Base-by-base conservation (phyloP, 2,888 invertebrate species). In the Priocnemis perturbator region DNA sequence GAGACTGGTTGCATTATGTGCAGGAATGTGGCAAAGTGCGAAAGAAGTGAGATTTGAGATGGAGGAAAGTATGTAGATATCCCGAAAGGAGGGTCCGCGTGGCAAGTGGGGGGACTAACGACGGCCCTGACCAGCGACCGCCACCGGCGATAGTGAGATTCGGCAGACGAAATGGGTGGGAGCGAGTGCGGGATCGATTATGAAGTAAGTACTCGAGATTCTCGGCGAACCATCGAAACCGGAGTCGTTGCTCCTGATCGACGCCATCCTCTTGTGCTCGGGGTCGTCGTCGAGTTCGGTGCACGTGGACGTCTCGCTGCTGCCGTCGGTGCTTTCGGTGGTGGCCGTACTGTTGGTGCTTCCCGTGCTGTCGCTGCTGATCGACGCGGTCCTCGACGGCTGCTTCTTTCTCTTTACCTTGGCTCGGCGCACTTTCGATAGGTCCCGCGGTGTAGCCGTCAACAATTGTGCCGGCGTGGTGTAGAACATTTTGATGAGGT, bases 171-270 rank as follows among this genome's bases (percentile, higher is more conserved):
- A 37, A 37, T 37, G 37, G 37, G n/a, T n/a, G n/a, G n/a, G n/a
- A n/a, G n/a, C n/a, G 2, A 37, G 7, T 15, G 26, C 23, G 55
- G 37, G 37, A 37, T 37, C 55, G 55, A 26, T n/a, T 26, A 55
- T 55, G 9, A 11, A 30, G 56, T 79, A 79, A 83, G 82, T 89
- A 89, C 89, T 89, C 78, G 87, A 88, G 68, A 89, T 85, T 81
- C 88, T 86, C 66, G 89, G 89, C 64, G 89, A 89, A 68, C 89
- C 88, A 69, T 95, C 95, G 89, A 96, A 95, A 78, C 96, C 95
- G 68, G 96, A 96, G 90, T 96, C 96, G 89, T 94, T 95, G 82
- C 95, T 95, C 83, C 95, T 94, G 72, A 95, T 95, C 67, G 94
- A 94, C 58, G 91, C 91, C 89, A 92, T 91, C 82, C 92, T 91